Percentiles rank a stretch among this genome's conserved stretches.
phyloP scores from a whole-genome alignment of 1,140 invertebrate species.

The Tyrophagus putrescentiae region DNA sequence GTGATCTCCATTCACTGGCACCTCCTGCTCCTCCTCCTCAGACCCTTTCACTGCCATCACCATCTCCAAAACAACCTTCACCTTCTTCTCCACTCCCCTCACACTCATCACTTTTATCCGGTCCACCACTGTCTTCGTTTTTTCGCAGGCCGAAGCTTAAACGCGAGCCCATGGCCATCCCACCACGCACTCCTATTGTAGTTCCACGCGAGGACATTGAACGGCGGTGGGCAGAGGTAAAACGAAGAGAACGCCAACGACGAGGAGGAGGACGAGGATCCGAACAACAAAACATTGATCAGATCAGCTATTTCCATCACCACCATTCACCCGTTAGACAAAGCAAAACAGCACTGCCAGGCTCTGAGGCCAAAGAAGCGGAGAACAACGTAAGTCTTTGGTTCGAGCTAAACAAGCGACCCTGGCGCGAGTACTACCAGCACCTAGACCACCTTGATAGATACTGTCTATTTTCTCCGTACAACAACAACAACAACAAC shows the following conservation, averaged over 20 bases:
- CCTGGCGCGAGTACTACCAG: neutral
- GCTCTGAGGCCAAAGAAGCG: too few relatives aligned
- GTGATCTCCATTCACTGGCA: neutral
- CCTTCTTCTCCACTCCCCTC: neutral
- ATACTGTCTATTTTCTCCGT: neutral
- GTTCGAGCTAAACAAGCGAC: neutral
- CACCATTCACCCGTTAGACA: too few relatives aligned
- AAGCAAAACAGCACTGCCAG: too few relatives aligned
- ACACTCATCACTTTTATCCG: neutral
- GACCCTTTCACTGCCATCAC: neutral
- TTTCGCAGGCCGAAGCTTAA: conserved; percentile 13
- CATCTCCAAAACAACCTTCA: neutral
- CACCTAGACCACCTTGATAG: neutral
- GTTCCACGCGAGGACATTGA: conserved; percentile 8
- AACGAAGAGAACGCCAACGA: too few relatives aligned
- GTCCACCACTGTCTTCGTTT: neutral
- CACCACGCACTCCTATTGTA: neutral
- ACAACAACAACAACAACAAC: neutral
- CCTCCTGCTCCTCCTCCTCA: neutral
- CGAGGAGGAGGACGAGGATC: too few relatives aligned
- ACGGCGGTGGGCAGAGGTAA: conserved; percentile 6
- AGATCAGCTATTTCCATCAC: too few relatives aligned
- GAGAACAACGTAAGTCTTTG: conserved; percentile 6
- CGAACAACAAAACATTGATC: too few relatives aligned
- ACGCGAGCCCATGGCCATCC: conserved; percentile 10